phyloP scores from a whole-genome alignment of 2,888 invertebrate genomes.

The Plebejus argus region DNA sequence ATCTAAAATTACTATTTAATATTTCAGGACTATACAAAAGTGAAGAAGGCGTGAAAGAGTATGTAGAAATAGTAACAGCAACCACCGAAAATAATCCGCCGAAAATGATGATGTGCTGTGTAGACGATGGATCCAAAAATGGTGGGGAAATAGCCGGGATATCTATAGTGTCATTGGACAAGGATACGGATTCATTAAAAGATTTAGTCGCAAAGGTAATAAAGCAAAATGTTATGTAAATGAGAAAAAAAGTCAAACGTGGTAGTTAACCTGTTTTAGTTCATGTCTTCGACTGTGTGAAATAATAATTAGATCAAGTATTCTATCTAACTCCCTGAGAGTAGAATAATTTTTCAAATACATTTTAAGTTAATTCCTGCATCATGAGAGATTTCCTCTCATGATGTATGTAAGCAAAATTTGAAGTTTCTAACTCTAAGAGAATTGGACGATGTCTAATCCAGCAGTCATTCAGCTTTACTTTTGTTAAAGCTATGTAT shows the following conservation, averaged over 20 bases:
- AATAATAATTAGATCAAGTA: no score
- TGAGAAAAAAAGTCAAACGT: background rate
- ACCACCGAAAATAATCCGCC: background rate
- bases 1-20: background rate
- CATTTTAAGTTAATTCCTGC: no score
- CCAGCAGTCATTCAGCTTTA: no score
- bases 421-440: no score
- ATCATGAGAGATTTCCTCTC: no score
- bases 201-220: background rate
- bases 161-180: slow-evolving; percentile 11
- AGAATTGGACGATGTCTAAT: no score
- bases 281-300: background rate
- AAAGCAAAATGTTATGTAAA: background rate
- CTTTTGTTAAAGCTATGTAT: no score
- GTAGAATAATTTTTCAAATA: no score
- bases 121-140: slow-evolving; percentile 12
- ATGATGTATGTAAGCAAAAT: no score
- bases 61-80: background rate
- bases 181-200: background rate
- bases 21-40: slow-evolving; percentile 24
- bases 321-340: no score
- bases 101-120: background rate
- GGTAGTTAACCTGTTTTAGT: background rate
- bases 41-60: slow-evolving; percentile 21
- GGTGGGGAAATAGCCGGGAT: slow-evolving; percentile 1